These are phyloP conservation scores for Agonopterix arenella DNA, from an alignment of 2,888 invertebrate species.

Conservation along the genomic window DNA sequence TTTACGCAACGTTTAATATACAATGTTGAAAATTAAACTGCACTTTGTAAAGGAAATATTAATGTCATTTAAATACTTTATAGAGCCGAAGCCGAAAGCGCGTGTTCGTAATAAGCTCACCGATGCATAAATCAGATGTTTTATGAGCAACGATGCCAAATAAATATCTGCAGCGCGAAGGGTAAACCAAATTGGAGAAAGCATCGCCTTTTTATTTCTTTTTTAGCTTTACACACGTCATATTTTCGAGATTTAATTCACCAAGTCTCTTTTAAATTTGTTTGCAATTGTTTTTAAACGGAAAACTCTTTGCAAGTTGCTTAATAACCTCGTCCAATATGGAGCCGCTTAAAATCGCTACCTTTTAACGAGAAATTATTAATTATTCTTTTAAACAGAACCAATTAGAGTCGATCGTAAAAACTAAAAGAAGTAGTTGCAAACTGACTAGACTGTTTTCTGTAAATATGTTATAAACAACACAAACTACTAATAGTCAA, in stretches of 20 bases:
- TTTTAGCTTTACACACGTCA: neutral
- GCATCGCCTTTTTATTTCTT: constrained; percentile 4
- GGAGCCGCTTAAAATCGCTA: constrained; percentile 19
- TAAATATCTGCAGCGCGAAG: constrained; percentile 39
- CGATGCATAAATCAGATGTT: constrained; percentile 52
- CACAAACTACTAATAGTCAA: too few species aligned
- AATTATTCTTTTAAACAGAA: neutral
- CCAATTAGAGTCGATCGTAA: too few species aligned
- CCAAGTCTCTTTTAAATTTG: constrained; percentile 23
- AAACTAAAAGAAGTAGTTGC: too few species aligned
- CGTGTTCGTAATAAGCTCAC: constrained; percentile 46
- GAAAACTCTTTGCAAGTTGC: neutral
- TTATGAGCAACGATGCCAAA: constrained; percentile 54
- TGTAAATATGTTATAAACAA: too few species aligned
- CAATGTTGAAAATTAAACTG: constrained; percentile 1
- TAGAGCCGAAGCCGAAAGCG: constrained; percentile 47
- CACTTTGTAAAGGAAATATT: constrained; percentile 34
- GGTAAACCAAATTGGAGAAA: constrained; percentile 29
- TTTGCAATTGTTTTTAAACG: constrained; percentile 10
- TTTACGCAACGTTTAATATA: neutral
- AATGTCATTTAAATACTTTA: constrained; percentile 61
- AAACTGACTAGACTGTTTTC: too few species aligned
- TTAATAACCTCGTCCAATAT: constrained; percentile 21
- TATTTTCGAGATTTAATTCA: constrained; percentile 12
- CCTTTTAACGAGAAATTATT: constrained; percentile 14